A percentile compares a stretch with the other conserved stretches of the same genome.
phyloP scores from a whole-genome alignment of 2,113 vertebrate genomes.

The Eretmochelys imbricata region DNA sequence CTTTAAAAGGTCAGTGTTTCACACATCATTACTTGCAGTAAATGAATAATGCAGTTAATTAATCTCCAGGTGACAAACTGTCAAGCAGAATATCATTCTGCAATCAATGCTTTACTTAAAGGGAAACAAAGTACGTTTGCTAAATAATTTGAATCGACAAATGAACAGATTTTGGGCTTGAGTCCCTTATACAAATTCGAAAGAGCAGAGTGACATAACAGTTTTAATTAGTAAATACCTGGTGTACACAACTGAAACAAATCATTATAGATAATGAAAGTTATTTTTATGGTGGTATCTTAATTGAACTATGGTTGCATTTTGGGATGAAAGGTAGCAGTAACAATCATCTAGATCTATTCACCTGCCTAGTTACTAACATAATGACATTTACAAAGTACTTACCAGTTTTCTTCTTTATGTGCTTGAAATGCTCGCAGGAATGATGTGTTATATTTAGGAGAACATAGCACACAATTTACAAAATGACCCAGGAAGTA shows the following conservation, averaged over 20 bases:
- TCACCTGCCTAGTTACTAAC: not conserved
- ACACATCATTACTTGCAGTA: not conserved
- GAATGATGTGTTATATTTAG: conserved; percentile 89
- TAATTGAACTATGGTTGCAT: not conserved
- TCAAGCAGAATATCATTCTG: not conserved
- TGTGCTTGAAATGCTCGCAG: conserved; percentile 94
- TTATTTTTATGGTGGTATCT: not conserved
- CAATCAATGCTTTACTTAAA: not conserved
- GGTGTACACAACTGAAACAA: not conserved
- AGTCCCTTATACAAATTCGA: not conserved
- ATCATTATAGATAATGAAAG: not conserved
- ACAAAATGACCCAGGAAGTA: not conserved
- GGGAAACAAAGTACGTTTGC: not conserved
- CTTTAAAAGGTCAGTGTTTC: not conserved
- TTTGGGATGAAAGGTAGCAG: not conserved
- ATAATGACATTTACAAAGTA: not conserved
- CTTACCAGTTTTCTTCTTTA: conserved; percentile 99
- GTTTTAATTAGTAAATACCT: not conserved
- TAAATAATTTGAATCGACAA: not conserved
- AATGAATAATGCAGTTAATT: not conserved
- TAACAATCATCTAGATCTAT: not conserved
- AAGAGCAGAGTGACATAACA: not conserved
- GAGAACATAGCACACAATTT: conserved; percentile 33
- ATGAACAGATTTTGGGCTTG: not conserved
- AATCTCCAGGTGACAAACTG: not conserved